Conservation (phyloP, 2,113 vertebrate species). For the Xerus inauris region DNA sequence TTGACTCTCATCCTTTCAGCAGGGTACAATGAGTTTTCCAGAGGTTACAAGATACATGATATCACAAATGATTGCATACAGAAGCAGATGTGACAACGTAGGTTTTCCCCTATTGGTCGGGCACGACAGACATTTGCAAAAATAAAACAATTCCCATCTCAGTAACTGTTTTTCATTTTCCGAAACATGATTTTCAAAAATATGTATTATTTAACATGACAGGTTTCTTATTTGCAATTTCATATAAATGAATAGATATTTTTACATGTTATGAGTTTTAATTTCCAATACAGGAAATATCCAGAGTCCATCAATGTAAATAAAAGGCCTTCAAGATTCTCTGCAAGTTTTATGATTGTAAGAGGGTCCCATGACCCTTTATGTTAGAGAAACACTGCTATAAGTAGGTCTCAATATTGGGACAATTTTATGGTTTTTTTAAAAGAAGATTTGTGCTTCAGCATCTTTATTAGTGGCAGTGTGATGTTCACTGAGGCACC, state of each 20-base stretch:
- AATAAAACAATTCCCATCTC: not conserved
- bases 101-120: not conserved
- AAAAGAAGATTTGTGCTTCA: not conserved
- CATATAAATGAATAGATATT: not conserved
- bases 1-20: not conserved
- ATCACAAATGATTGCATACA: not conserved
- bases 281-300: constrained; percentile 1
- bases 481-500: not conserved
- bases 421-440: not conserved
- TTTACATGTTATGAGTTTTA: not conserved
- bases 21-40: not conserved
- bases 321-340: not conserved
- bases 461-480: not conserved
- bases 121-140: not conserved
- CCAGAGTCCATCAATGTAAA: not conserved
- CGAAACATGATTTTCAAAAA: not conserved
- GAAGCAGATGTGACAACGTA: not conserved
- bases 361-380: not conserved
- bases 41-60: not conserved
- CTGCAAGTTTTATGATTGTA: not conserved
- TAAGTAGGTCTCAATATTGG: not conserved
- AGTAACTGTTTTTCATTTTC: not conserved
- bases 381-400: not conserved
- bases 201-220: not conserved
- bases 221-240: not conserved